Conservation (phyloP, 1,140 invertebrate genomes). For the Lordiphosa collinella region DNA sequence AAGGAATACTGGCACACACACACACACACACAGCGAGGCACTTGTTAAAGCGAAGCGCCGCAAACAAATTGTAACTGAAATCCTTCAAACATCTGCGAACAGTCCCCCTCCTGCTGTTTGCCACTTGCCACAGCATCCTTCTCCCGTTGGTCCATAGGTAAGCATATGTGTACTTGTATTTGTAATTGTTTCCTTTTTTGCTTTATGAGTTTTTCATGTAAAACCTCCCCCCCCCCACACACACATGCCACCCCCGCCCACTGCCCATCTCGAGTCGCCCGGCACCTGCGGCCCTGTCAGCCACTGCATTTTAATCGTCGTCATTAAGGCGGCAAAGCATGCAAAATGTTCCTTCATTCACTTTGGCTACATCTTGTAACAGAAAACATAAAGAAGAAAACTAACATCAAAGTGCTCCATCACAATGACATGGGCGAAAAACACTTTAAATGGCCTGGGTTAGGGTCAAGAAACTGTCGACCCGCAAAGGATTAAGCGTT, state of each 20-base stretch:
- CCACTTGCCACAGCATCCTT: constrained; percentile 18
- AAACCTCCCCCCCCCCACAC: constrained; percentile 21
- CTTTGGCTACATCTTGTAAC: constrained; percentile 1
- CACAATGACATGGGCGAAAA: constrained; percentile 17
- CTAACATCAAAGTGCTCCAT: constrained; percentile 34
- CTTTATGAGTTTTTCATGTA: constrained; percentile 67
- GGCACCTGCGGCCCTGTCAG: constrained; percentile 31
- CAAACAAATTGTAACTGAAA: constrained; percentile 69
- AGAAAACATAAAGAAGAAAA: constrained; percentile 9
- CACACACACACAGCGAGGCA: constrained; percentile 18
- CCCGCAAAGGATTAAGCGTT: too few relatives aligned
- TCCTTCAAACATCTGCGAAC: constrained; percentile 70
- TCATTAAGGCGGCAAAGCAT: constrained; percentile 63
- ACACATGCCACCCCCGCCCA: background rate
- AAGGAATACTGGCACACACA: constrained; percentile 24
- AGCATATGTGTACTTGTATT: constrained; percentile 28
- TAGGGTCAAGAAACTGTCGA: too few relatives aligned
- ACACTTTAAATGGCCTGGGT: background rate
- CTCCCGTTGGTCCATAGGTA: constrained; percentile 9
- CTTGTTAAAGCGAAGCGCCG: constrained; percentile 51
- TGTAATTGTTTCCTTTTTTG: constrained; percentile 70
- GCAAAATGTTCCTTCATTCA: constrained; percentile 55
- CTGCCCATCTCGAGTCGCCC: background rate
- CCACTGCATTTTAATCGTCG: constrained; percentile 65
- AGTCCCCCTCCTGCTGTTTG: background rate